Base-by-base conservation (phyloP, 2,113 vertebrate genomes). In the Okapia johnstoni region DNA sequence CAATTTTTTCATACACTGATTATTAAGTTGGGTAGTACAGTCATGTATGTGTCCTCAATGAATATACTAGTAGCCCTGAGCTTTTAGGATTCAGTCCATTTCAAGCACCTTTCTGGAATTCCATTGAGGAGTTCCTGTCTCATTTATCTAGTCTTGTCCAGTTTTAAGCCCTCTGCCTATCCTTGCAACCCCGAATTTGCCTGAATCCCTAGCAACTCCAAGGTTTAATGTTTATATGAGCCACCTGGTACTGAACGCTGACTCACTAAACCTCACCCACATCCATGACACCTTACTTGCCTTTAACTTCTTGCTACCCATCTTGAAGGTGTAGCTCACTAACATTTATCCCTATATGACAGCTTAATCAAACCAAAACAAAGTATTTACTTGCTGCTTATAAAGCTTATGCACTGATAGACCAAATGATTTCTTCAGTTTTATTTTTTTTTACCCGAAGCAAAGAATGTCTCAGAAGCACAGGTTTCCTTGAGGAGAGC, bases 391-490 rank as follows among this genome's bases (percentile, higher is more conserved):
- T 48, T 95, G 76, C 40, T 95, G 52, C 73, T 88, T 90, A 86
- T 3, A 97, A 14, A 91, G 6, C 48, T 93, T 91, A 83, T 25
- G 26, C 3, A 92, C 6, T 83, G 12, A 94, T 1, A 90, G 17
- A 86, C 48, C 95, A 97, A 91, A 84, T 83, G 2, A 50, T 40
- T 79, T 84, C 84, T 93, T 77, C 61, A 7, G 43, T 57, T 96
- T 92, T 66, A 54, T 50, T 85, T 12, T 40, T 7, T 19, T 66
- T 90, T 76, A 95, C 28, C 76, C 25, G 15, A 93, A 58, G 11
- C 83, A 87, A 93, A 97, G 43, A 94, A n/a, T 43, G 50, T 84
- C 79, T 96, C 55, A 94, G 21, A 93, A 98, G n/a, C 81, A 84
- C 3, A 79, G 48, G 87, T n/a, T 97, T 95, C 93, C 80, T 81